Evolutionary conservation across 2,113 vertebrate genomes (phyloP).

Genomic region (Sander lucioperca): DNA sequence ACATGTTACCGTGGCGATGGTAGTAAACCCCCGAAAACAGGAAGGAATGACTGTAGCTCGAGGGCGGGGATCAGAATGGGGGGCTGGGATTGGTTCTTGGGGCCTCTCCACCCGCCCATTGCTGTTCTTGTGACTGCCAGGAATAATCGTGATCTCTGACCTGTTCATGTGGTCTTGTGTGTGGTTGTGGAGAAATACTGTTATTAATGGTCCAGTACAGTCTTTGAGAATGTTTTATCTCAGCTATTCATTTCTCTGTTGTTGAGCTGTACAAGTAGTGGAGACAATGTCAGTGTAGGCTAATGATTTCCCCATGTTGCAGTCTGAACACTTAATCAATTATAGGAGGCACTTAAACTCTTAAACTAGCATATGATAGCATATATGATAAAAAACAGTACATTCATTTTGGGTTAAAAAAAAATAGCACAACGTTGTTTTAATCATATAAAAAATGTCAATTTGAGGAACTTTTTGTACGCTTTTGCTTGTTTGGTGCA

Average conservation of each 20-base stretch:
- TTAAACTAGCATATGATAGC: neutral
- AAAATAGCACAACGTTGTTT: neutral
- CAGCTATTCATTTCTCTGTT: conserved; percentile 3
- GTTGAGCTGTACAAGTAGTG: neutral
- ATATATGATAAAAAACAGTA: neutral
- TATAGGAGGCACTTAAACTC: neutral
- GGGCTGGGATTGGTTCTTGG: conserved; percentile 45
- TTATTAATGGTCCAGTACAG: neutral
- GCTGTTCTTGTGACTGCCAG: neutral
- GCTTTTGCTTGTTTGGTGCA: neutral
- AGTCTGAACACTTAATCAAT: neutral
- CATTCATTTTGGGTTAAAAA: neutral
- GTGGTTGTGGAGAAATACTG: neutral
- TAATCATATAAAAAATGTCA: neutral
- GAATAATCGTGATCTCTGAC: conserved; percentile 32
- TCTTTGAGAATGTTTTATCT: neutral
- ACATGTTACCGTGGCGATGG: conserved; percentile 38
- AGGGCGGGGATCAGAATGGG: conserved; percentile 9
- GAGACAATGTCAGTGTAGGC: neutral
- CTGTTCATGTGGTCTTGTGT: conserved; percentile 1
- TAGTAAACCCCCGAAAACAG: conserved; percentile 55
- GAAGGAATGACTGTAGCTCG: conserved; percentile 29
- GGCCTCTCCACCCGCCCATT: conserved; percentile 26
- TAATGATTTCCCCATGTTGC: neutral
- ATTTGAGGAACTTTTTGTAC: neutral